phyloP scores from a whole-genome alignment of 2,888 invertebrate genomes.

The Chorisops tibialis region DNA sequence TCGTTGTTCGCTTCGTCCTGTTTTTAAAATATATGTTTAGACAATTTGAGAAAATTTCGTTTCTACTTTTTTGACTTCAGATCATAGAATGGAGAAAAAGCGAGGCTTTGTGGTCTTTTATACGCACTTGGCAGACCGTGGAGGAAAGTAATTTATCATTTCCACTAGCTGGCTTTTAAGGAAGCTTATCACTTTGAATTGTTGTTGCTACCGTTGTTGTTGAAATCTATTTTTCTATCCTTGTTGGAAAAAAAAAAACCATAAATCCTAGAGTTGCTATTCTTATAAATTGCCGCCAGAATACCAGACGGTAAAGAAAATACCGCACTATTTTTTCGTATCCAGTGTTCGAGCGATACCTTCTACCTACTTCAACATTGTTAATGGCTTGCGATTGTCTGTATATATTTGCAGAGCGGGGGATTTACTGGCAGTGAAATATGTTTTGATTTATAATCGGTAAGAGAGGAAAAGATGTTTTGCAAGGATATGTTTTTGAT shows the following conservation, averaged over 20 bases:
- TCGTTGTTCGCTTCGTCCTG: too few relatives aligned
- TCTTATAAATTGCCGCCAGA: constrained; percentile 21
- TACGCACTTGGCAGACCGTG: constrained; percentile 30
- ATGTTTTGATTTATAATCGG: constrained; percentile 31
- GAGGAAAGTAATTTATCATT: constrained; percentile 29
- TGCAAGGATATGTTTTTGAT: constrained; percentile 23
- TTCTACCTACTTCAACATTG: constrained; percentile 9
- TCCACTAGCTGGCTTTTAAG: constrained; percentile 26
- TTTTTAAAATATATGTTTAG: too few relatives aligned
- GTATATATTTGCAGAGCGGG: background rate
- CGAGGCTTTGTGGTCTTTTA: background rate
- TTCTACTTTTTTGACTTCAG: too few relatives aligned
- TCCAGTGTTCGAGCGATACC: too few relatives aligned
- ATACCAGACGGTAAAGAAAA: constrained; percentile 1
- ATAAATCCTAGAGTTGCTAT: constrained; percentile 18
- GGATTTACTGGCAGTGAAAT: constrained; percentile 28
- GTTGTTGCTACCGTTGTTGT: constrained; percentile 16
- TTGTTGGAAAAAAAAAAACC: background rate
- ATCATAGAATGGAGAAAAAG: too few relatives aligned
- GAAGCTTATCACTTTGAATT: constrained; percentile 25
- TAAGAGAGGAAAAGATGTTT: constrained; percentile 24
- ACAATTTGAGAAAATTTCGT: too few relatives aligned
- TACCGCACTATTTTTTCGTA: constrained; percentile 5
- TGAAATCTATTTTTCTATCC: constrained; percentile 22
- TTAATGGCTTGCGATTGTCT: constrained; percentile 20